These are phyloP conservation scores for Stomatorhinus walkeri DNA, from an alignment of 2,797 vertebrate species.

Conservation along the genomic window DNA sequence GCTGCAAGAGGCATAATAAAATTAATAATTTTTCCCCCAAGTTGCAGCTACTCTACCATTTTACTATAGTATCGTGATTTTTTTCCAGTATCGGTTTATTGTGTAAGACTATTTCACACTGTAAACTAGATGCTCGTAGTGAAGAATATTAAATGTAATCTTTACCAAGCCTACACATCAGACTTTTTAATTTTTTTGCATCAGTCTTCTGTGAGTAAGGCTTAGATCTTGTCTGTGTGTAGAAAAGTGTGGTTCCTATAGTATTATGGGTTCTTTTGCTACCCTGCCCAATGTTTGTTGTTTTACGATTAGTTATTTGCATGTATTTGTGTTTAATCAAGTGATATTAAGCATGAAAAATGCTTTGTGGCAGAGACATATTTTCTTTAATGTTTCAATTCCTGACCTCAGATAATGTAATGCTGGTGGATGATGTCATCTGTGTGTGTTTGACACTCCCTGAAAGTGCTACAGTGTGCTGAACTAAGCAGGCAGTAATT, in stretches of 20 bases:
- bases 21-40: not conserved
- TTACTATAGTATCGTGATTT: not conserved
- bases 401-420: not conserved
- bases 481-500: not conserved
- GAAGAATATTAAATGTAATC: not conserved
- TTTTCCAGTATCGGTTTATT: not conserved
- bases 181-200: not conserved
- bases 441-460: not conserved
- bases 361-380: not conserved
- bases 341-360: not conserved
- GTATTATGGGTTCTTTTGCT: not conserved
- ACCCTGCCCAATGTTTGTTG: not conserved
- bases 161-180: not conserved
- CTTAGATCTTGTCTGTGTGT: not conserved
- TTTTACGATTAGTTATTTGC: not conserved
- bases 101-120: not conserved
- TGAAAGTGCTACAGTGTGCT: not conserved
- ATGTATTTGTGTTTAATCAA: not conserved
- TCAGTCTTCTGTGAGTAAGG: not conserved
- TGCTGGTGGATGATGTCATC: not conserved
- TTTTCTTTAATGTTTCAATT: not conserved
- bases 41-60: not conserved
- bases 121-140: not conserved
- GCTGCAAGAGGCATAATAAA: not conserved
- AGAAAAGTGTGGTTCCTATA: not conserved